Base-by-base conservation (phyloP, 2,888 invertebrate species). In the Penaeus monodon region DNA sequence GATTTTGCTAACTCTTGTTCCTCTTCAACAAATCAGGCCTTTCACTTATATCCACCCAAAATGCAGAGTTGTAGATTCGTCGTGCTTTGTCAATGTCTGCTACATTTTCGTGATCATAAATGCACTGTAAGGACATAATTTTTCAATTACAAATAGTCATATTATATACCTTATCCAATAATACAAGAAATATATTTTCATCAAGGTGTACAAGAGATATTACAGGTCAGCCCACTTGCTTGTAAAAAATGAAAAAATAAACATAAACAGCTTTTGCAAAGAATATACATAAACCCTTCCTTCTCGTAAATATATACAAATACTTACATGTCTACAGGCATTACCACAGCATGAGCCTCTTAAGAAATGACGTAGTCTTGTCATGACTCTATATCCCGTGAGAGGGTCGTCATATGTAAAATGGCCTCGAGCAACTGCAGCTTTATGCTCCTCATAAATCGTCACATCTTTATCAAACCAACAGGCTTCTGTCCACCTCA, bases 361-460 rank as follows among this genome's bases (percentile, higher is more conserved):
- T 27, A 91, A 90, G 81, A 91, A 91, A 84, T 91, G 91, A 17
- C 91, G 89, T 70, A 91, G 89, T 76, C 91, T 88, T 14, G 92
- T 91, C 77, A 91, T 88, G 63, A 91, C 91, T 57, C 90, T 88
- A 38, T 90, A 89, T 24, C 90, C 90, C 38, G 90, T 90, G 63
- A 81, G 79, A 14, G 92, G 92, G 85, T 92, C 92, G 88, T 91
- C 90, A 83, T 92, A 92, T 10, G 91, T 91, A 85, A 92, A 92
- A 85, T 91, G 91, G 64, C 91, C 91, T 29, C 77, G 85, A 38
- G 79, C 38, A n/a, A 91, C 90, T 70, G 92, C 92, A 64, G 88
- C 85, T 66, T 90, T 88, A 81, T 92, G 92, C 2, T 88, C 85
- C 20, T 89, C 76, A 79, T 91, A 90, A 44, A 91, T 91, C 24